Conservation (phyloP, 2,113 vertebrate genomes). For the Uria lomvia region DNA sequence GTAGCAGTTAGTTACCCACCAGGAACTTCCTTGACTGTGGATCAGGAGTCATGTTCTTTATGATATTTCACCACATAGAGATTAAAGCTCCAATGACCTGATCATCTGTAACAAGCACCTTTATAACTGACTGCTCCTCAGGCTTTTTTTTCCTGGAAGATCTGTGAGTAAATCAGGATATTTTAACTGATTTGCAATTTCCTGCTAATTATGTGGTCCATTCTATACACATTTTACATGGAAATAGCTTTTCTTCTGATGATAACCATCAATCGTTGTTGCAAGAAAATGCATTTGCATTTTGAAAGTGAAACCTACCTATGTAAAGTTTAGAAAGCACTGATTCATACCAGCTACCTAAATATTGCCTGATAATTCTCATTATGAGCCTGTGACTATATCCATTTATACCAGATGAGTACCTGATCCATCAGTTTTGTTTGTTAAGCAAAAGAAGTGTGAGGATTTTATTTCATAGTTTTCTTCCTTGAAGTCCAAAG, state of each 20-base stretch:
- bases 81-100: background rate
- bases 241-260: background rate
- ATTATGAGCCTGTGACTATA: background rate
- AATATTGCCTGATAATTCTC: background rate
- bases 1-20: background rate
- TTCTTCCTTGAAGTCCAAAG: background rate
- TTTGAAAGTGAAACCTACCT: background rate
- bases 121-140: background rate
- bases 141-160: background rate
- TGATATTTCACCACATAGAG: background rate
- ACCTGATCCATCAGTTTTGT: background rate
- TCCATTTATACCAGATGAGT: background rate
- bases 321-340: background rate
- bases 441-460: background rate
- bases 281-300: background rate
- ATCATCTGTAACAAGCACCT: background rate
- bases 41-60: background rate
- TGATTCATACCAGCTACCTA: background rate
- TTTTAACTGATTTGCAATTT: background rate
- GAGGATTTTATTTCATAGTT: background rate
- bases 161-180: background rate
- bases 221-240: background rate
- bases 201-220: background rate
- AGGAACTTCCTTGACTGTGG: background rate
- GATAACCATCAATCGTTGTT: accelerated